Conservation (phyloP, 2,113 vertebrate genomes). For the Struthio camelus region DNA sequence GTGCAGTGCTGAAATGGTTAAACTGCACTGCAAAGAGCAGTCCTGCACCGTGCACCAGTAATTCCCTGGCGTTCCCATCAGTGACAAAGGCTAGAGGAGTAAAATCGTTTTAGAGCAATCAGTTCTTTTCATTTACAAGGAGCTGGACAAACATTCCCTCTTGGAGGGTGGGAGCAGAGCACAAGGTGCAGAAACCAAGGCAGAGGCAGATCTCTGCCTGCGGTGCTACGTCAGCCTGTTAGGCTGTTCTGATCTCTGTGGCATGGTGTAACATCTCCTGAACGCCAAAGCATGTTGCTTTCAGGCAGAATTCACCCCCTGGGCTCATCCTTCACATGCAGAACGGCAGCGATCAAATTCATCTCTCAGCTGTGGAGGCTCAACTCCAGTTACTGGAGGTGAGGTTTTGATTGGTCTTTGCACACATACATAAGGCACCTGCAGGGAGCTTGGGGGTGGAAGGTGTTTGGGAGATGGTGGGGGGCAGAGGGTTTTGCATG, state of each 20-base stretch:
- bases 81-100: not conserved
- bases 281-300: not conserved
- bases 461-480: not conserved
- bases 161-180: not conserved
- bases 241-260: not conserved
- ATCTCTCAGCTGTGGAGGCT: not conserved
- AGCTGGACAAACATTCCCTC: not conserved
- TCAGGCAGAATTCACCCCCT: not conserved
- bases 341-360: not conserved
- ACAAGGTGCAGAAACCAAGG: not conserved
- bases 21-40: not conserved
- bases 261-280: not conserved
- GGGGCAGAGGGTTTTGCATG: not conserved
- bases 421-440: not conserved
- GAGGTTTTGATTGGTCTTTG: not conserved
- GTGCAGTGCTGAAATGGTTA: not conserved
- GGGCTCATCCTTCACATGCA: not conserved
- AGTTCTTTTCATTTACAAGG: not conserved
- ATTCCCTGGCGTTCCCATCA: not conserved
- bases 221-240: rapidly evolving
- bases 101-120: not conserved
- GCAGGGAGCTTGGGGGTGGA: not conserved
- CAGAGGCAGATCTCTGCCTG: not conserved
- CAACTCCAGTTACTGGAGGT: not conserved
- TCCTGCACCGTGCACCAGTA: rapidly evolving